phyloP scores from a whole-genome alignment of 2,113 vertebrate species.

The Loxodonta africana region DNA sequence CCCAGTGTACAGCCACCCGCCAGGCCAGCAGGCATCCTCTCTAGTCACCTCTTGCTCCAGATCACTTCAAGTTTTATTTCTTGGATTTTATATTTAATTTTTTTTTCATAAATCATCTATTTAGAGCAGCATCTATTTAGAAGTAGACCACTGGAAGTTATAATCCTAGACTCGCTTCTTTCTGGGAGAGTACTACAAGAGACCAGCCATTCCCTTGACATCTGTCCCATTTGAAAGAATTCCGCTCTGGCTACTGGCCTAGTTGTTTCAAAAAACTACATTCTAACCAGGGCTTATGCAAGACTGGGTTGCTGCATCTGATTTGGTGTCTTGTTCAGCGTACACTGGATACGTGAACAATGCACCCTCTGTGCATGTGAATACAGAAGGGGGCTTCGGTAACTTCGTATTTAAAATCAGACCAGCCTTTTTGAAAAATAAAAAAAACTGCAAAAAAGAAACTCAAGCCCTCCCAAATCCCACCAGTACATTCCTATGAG shows the following conservation, averaged over 20 bases:
- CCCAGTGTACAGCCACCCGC: constrained; percentile 71
- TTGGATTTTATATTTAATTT: constrained; percentile 84
- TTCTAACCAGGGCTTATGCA: constrained; percentile 69
- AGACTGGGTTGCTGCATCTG: constrained; percentile 59
- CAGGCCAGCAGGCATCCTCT: constrained; percentile 70
- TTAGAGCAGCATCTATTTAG: constrained; percentile 80
- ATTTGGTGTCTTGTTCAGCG: constrained; percentile 71
- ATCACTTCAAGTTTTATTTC: constrained; percentile 79
- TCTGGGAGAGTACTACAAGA: constrained; percentile 8
- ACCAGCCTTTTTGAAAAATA: neutral
- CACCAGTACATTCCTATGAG: constrained; percentile 58
- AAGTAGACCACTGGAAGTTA: constrained; percentile 79
- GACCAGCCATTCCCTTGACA: constrained; percentile 57
- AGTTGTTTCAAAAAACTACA: constrained; percentile 67
- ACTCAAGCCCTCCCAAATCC: constrained; percentile 57
- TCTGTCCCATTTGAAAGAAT: constrained; percentile 76
- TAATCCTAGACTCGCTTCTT: constrained; percentile 68
- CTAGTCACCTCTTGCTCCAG: too few species aligned
- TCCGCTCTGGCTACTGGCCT: constrained; percentile 72
- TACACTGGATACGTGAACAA: constrained; percentile 69
- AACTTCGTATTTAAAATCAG: constrained; percentile 59
- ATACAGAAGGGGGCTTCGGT: neutral
- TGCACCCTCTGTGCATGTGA: constrained; percentile 60
- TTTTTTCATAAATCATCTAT: constrained; percentile 87
- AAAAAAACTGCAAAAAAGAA: constrained; percentile 57